A percentile compares a stretch with the other conserved stretches of the same genome.
Evolutionary conservation across 2,888 invertebrate species (phyloP).

Genomic region (Ethmia dodecea): DNA sequence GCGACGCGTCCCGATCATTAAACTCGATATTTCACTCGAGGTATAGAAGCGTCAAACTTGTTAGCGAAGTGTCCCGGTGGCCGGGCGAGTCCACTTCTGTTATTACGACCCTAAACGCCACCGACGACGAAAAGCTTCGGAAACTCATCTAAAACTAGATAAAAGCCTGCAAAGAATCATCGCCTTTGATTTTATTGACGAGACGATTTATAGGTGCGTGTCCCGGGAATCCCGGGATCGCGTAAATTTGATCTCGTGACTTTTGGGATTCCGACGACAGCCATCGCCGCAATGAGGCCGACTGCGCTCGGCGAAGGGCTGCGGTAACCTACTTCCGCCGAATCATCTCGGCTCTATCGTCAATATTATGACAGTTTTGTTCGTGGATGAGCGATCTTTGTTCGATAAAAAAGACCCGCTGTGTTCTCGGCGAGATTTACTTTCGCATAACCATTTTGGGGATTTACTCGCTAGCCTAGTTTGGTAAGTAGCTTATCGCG

Average conservation of each 20-base stretch:
- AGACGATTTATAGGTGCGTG: slow-evolving; percentile 8
- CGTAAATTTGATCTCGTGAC: slow-evolving; percentile 3
- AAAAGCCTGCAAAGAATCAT: slow-evolving; percentile 3
- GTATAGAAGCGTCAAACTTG: background rate
- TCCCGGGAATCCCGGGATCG: background rate
- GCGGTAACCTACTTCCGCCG: no score
- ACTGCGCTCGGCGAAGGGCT: no score
- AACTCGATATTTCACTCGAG: no score
- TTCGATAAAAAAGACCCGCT: no score
- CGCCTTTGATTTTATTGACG: slow-evolving; percentile 8
- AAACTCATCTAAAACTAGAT: background rate
- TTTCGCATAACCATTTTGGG: no score
- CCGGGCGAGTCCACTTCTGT: background rate
- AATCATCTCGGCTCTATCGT: no score
- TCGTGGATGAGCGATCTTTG: no score
- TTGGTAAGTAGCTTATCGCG: no score
- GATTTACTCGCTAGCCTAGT: no score
- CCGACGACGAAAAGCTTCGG: background rate
- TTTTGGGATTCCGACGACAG: slow-evolving; percentile 1
- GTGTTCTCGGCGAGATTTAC: no score
- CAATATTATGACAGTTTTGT: no score
- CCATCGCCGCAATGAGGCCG: slow-evolving; percentile 1
- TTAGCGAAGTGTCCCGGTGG: slow-evolving; percentile 1
- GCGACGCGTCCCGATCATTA: no score
- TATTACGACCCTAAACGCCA: slow-evolving; percentile 1